phyloP scores from a whole-genome alignment of 2,113 vertebrate genomes.

The Vimba vimba region DNA sequence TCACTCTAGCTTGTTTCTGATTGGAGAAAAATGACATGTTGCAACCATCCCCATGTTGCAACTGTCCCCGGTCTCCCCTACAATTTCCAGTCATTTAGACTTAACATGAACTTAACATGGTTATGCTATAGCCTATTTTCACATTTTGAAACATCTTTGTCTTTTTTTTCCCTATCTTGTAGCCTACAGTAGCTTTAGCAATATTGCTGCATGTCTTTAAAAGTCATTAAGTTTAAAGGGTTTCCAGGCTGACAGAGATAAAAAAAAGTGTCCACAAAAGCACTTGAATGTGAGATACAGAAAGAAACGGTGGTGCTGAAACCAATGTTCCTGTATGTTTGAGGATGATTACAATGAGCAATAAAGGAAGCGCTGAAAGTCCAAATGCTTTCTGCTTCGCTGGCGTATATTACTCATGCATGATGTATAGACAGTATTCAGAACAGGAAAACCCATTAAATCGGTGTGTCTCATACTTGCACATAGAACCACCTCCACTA shows the following conservation, averaged over 20 bases:
- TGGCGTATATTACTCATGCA: conserved; percentile 1
- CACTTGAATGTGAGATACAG: conserved; percentile 10
- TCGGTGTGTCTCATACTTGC: conserved; percentile 5
- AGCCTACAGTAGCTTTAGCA: not conserved
- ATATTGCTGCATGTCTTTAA: conserved; percentile 22
- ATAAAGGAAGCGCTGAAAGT: conserved; percentile 9
- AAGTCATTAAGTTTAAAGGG: conserved; percentile 14
- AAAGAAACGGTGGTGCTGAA: not conserved
- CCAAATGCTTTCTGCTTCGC: conserved; percentile 6
- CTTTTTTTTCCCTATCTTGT: not conserved
- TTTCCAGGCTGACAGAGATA: conserved; percentile 14
- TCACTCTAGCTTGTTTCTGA: too few relatives aligned
- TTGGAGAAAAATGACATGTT: too few relatives aligned
- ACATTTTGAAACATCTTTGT: not conserved
- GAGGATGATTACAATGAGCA: conserved; percentile 25
- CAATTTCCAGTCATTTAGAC: too few relatives aligned
- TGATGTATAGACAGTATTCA: conserved; percentile 32
- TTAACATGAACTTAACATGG: not conserved
- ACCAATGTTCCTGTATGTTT: not conserved
- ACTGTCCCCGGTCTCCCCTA: too few relatives aligned
- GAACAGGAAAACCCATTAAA: conserved; percentile 26
- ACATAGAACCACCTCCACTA: not conserved
- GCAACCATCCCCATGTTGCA: too few relatives aligned
- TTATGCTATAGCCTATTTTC: not conserved
- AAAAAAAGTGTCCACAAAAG: not conserved